Evolutionary conservation across 2,888 invertebrate genomes (phyloP).

Genomic region (Clusia tigrina): DNA sequence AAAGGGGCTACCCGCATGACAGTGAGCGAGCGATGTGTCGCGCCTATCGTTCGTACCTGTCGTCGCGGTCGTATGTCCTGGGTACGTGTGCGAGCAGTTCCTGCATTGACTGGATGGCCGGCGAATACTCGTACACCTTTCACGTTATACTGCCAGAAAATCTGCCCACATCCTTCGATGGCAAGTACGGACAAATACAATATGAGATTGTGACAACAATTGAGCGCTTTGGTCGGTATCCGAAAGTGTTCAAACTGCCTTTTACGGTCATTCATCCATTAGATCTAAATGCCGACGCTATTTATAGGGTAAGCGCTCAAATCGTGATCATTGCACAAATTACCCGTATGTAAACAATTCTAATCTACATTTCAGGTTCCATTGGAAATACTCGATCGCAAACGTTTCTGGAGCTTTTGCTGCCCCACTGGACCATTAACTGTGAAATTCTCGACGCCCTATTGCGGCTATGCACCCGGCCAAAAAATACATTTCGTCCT

Average conservation of each 20-base stretch:
- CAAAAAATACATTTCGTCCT: slow-evolving; percentile 76
- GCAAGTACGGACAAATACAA: slow-evolving; percentile 77
- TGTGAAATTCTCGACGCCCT: slow-evolving; percentile 67
- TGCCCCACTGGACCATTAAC: slow-evolving; percentile 62
- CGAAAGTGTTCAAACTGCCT: slow-evolving; percentile 79
- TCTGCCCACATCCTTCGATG: slow-evolving; percentile 83
- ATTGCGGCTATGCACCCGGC: slow-evolving; percentile 78
- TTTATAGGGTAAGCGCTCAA: slow-evolving; percentile 69
- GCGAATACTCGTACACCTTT: slow-evolving; percentile 79
- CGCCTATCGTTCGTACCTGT: slow-evolving; percentile 62
- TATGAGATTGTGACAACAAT: slow-evolving; percentile 82
- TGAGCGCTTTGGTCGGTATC: slow-evolving; percentile 85
- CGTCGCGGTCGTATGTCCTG: slow-evolving; percentile 59
- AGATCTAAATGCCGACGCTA: slow-evolving; percentile 79
- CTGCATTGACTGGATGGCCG: slow-evolving; percentile 72
- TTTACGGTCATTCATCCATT: slow-evolving; percentile 83
- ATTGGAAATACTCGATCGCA: slow-evolving; percentile 60
- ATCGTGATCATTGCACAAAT: too few species aligned
- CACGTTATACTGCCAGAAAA: slow-evolving; percentile 70
- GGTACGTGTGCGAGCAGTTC: slow-evolving; percentile 66
- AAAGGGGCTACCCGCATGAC: slow-evolving; percentile 63
- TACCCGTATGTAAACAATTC: too few species aligned
- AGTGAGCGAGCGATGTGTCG: slow-evolving; percentile 63
- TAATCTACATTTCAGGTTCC: too few species aligned
- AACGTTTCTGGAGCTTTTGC: slow-evolving; percentile 63